These are phyloP conservation scores for Azemiops feae DNA, from an alignment of 2,113 vertebrate species.

Conservation along the genomic window DNA sequence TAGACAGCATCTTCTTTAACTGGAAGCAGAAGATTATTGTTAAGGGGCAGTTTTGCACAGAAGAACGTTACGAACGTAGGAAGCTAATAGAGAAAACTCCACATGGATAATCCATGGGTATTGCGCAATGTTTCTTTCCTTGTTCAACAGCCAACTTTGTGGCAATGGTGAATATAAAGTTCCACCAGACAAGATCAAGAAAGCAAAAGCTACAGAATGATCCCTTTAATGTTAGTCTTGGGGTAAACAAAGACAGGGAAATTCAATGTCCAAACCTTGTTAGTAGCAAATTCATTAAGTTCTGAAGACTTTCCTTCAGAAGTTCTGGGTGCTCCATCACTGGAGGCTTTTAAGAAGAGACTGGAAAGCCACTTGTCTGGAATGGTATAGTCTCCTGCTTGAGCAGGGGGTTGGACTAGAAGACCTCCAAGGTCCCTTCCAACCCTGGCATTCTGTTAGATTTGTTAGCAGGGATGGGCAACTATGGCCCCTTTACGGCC, in stretches of 20 bases:
- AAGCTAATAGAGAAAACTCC: background rate
- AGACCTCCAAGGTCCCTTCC: no score
- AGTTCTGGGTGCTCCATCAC: background rate
- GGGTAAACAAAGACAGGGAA: background rate
- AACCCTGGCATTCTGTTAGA: no score
- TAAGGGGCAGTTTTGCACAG: fast-evolving
- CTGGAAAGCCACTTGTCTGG: no score
- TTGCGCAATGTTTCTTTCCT: background rate
- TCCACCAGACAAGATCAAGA: background rate
- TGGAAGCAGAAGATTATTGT: slow-evolving; percentile 23
- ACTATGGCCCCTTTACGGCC: no score
- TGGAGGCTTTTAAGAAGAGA: no score
- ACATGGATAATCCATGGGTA: background rate
- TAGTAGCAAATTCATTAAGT: background rate
- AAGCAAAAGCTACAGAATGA: background rate
- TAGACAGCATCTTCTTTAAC: slow-evolving; percentile 40
- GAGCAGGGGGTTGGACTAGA: no score
- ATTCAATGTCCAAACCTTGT: background rate
- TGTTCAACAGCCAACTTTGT: background rate
- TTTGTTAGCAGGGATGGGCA: no score
- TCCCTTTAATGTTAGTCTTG: background rate
- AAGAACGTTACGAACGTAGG: fast-evolving
- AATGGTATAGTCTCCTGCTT: no score
- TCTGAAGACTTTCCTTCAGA: background rate
- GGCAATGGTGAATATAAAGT: background rate